Evolutionary conservation across 2,113 vertebrate genomes (phyloP), one percentile per base, ranked within the genome.

Genomic region (Leiothrix lutea): DNA sequence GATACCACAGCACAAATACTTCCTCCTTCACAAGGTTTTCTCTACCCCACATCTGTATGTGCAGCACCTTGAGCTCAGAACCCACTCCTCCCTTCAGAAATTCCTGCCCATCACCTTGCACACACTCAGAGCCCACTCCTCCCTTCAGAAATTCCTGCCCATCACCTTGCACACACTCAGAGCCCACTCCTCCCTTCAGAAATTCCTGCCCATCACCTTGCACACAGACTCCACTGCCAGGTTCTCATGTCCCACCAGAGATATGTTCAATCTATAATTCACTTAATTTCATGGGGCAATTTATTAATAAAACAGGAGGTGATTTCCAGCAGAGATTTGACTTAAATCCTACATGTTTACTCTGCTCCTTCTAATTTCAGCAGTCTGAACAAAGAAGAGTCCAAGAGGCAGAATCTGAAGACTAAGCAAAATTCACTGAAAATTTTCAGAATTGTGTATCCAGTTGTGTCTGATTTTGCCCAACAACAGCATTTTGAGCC

Each of bases 281-380:
- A 94, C 88, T 50, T 47, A 21, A 87, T 53, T 88, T 81, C 73
- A 71, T 3, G 26, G 53, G 56, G 61, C 33, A 61, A 94, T 74
- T 92, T 51, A 54, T 96, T 85, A 92, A 93, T 89, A 91, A 89
- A 93, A 71, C 47, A 93, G 71, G 15, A 95, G 56, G n/a, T 61
- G 44, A 44, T 80, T 96, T 93, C 66, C 88, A 95, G 77, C 62
- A 80, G 70, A 89, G 77, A 67, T 71, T 93, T 6, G 3, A 31
- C 58, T 94, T 67, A 64, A 94, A 82, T 57, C 40, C 83, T 87
- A 38, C 47, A 62, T 54, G 62, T 95, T 95, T 93, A 58, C 42
- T 80, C 62, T n/a, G n/a, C n/a, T n/a, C n/a, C n/a, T n/a, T n/a
- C n/a, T 87, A 66, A 73, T 89, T 92, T 67, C 66, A 64, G 80